Evolutionary conservation across 2,113 vertebrate genomes (phyloP).

Genomic region (Oophaga pumilio): DNA sequence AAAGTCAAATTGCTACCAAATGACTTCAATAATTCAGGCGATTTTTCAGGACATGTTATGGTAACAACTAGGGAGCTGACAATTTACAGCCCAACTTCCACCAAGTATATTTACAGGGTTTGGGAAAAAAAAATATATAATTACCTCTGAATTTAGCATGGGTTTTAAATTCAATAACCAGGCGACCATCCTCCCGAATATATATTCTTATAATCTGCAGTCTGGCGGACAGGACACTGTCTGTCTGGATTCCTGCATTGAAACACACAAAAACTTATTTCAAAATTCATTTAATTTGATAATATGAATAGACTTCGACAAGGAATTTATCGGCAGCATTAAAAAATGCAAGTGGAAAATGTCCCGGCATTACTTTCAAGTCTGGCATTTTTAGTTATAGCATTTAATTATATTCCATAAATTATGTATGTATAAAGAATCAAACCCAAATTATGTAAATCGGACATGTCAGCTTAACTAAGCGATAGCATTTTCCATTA

Average conservation of each 20-base stretch:
- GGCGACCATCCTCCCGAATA: constrained; percentile 91
- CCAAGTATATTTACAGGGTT: too few species aligned
- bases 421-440: neutral
- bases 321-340: neutral
- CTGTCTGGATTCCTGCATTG: constrained; percentile 90
- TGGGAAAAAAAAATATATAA: neutral
- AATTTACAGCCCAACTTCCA: too few species aligned
- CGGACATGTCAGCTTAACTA: too few species aligned
- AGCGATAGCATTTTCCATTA: too few species aligned
- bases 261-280: neutral
- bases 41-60: too few species aligned
- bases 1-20: too few species aligned
- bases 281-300: neutral
- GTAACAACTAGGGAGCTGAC: too few species aligned
- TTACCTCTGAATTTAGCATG: constrained; percentile 97
- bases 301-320: neutral
- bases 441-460: neutral
- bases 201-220: constrained; percentile 97
- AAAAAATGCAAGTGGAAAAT: neutral
- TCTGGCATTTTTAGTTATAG: neutral
- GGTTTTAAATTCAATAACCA: constrained; percentile 97
- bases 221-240: constrained; percentile 93
- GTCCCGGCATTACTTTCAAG: neutral
- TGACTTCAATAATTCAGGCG: too few species aligned
- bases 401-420: neutral